These are phyloP conservation scores for Odontamblyopus lacepedii DNA, from an alignment of 2,797 vertebrate genomes.

Conservation along the genomic window DNA sequence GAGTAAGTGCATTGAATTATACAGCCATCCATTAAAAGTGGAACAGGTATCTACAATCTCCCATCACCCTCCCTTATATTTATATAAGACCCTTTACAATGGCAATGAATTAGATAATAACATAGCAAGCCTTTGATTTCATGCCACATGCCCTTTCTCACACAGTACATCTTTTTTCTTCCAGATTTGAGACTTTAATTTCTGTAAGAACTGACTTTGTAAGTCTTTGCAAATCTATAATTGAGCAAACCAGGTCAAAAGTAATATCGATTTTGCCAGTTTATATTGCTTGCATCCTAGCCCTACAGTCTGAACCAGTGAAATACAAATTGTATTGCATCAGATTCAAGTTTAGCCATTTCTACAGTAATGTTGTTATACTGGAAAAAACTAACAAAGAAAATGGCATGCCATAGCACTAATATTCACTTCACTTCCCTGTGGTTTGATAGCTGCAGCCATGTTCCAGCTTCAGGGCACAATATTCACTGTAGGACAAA, in stretches of 20 bases:
- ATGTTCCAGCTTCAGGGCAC: slow-evolving; percentile 20
- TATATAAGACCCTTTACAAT: background rate
- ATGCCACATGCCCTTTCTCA: no score
- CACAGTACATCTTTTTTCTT: background rate
- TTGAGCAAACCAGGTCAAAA: slow-evolving; percentile 40
- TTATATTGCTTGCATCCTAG: background rate
- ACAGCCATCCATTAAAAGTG: background rate
- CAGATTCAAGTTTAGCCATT: background rate
- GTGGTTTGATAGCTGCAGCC: background rate
- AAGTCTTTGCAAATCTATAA: slow-evolving; percentile 51
- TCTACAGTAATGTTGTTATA: background rate
- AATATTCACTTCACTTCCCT: background rate
- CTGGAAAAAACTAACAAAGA: slow-evolving; percentile 19
- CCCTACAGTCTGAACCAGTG: background rate
- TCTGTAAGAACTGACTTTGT: no score
- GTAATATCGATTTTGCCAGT: background rate
- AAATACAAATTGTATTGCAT: background rate
- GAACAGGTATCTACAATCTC: background rate
- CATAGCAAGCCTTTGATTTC: no score
- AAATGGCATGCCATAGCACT: background rate
- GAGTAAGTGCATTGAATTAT: slow-evolving; percentile 22
- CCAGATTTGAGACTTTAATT: slow-evolving; percentile 29
- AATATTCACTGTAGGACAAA: slow-evolving; percentile 30
- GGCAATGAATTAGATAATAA: slow-evolving; percentile 52
- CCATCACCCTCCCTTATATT: no score